These are phyloP conservation scores for Psephotus haematonotus DNA, from an alignment of 2,113 vertebrate genomes.

Conservation along the genomic window DNA sequence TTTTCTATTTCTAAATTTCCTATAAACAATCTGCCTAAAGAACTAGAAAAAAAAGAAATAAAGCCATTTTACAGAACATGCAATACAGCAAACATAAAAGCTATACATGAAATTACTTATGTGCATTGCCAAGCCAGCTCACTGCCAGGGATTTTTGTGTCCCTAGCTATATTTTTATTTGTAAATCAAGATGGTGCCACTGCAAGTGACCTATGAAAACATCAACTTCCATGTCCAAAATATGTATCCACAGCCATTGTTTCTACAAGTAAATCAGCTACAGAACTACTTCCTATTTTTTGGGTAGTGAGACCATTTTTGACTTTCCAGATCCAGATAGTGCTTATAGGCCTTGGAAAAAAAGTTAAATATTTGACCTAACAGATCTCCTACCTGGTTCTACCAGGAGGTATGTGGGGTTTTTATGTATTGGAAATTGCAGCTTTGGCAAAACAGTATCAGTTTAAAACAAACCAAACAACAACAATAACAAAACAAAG, in stretches of 20 bases:
- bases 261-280: background rate
- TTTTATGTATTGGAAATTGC: background rate
- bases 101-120: background rate
- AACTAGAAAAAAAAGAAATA: background rate
- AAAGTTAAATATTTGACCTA: background rate
- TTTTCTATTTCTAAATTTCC: background rate
- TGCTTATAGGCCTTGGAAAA: background rate
- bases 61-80: background rate
- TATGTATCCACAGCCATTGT: background rate
- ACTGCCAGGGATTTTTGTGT: background rate
- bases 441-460: background rate
- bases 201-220: constrained; percentile 28
- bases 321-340: background rate
- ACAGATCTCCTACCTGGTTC: background rate
- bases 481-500: background rate
- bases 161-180: constrained; percentile 16
- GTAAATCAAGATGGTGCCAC: constrained; percentile 18
- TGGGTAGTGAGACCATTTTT: background rate
- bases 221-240: background rate
- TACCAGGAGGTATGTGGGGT: background rate
- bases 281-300: background rate
- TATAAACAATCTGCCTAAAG: background rate
- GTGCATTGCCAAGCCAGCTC: background rate
- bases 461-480: background rate
- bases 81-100: background rate